These are phyloP conservation scores for Cyprinodon diabolis DNA, from an alignment of 2,797 vertebrate species.

Conservation along the genomic window DNA sequence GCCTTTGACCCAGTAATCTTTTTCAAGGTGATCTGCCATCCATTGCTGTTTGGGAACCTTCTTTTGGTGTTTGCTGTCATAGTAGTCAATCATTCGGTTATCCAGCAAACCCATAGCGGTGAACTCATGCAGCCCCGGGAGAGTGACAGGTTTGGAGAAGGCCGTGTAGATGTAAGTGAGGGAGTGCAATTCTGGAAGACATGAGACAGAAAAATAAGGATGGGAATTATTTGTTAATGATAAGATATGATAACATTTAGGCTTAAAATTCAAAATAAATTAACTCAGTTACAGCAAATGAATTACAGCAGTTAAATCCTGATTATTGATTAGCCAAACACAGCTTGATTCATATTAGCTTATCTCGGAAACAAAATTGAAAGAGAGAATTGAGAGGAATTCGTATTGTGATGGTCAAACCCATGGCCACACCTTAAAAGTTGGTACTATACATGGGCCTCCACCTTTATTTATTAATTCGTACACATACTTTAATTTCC, in stretches of 20 bases:
- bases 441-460: no score
- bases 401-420: no score
- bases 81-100: conserved; percentile 73
- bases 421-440: no score
- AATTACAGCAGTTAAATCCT: no score
- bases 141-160: conserved; percentile 20
- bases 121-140: conserved; percentile 70
- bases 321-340: no score
- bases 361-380: no score
- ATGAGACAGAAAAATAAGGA: neutral
- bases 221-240: neutral
- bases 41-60: conserved; percentile 69
- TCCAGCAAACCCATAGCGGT: conserved; percentile 77
- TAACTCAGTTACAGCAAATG: no score
- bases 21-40: conserved; percentile 20
- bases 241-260: neutral
- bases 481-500: no score
- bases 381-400: no score
- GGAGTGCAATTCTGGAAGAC: conserved; percentile 36
- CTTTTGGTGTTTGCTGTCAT: conserved; percentile 3
- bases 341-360: no score
- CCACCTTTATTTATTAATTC: no score
- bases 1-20: conserved; percentile 65
- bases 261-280: neutral
- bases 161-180: conserved; percentile 77